Evolutionary conservation across 1,140 invertebrate genomes (phyloP), one percentile per base, ranked within the genome.

Genomic region (Drosophila funebris): DNA sequence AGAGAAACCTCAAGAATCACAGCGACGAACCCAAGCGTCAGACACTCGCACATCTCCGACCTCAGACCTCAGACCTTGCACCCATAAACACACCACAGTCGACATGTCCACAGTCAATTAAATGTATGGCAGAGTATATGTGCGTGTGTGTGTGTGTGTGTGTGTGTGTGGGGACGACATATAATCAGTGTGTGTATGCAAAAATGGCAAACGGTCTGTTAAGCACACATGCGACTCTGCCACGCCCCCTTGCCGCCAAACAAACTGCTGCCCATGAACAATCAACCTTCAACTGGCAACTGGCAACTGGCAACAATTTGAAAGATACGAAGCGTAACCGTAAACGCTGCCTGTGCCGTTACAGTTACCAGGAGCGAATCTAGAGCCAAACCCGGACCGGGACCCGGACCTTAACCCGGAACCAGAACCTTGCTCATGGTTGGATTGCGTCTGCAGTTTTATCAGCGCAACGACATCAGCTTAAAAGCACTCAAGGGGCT

Each of bases 131-230:
- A 24, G 53, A 43, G 54, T 53, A 57, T 61, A 57, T 62, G 50
- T 16, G 14, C 27, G 64, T 46, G 43, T 37, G 61, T 36, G 64
- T 46, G 43, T 37, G 61, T 36, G 58, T 69, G 58, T 70, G 68
- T 76, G 64, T 71, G 64, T 64, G 48, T 83, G 80, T 50, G 64
- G 57, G 71, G 66, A 63, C 46, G 61, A 27, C 79, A 74, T 83
- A 78, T 82, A 83, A 83, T 83, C 79, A 83, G 80, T 79, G 79
- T 24, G 76, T 62, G 62, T 74, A 66, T 88, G 82, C 82, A 87
- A 87, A 87, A 87, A 88, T 88, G 82, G 83, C 83, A 78, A 87
- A 82, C 78, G 82, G 82, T 88, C 82, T 87, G 82, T 87, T 87
- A 87, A 88, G 72, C 83, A 88, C 83, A 87, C 83, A 82, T 88